Conservation (phyloP, 2,797 vertebrate genomes). For the Gouania willdenowi region DNA sequence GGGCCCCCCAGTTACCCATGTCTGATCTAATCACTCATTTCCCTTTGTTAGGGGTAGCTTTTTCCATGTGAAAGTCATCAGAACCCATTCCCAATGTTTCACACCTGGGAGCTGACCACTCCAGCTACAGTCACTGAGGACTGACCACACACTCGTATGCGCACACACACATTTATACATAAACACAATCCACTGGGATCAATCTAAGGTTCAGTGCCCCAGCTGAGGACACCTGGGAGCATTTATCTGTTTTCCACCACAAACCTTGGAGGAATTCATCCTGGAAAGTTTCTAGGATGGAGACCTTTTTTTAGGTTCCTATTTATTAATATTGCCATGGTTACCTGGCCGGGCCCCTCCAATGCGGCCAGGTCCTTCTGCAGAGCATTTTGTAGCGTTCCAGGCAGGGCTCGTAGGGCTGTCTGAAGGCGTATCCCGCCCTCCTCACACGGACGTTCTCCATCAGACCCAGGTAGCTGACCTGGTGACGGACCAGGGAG, state of each 20-base stretch:
- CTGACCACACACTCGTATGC: constrained; percentile 31
- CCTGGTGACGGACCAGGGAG: constrained; percentile 90
- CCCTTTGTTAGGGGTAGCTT: not conserved
- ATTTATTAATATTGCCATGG: not conserved
- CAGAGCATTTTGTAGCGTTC: constrained; percentile 99
- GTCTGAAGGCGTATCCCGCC: constrained; percentile 94
- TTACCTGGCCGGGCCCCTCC: constrained; percentile 93
- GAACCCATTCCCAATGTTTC: not conserved
- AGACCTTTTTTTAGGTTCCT: not conserved
- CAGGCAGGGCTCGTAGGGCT: constrained; percentile 89
- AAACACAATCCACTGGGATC: constrained; percentile 24
- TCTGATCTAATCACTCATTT: too few relatives aligned
- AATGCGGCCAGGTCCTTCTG: constrained; percentile 94
- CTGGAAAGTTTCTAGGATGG: constrained; percentile 10
- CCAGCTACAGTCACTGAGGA: constrained; percentile 31
- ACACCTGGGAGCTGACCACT: constrained; percentile 43
- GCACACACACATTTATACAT: too few relatives aligned
- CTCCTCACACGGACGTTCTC: constrained; percentile 94
- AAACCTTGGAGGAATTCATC: constrained; percentile 18
- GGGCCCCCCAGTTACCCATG: too few relatives aligned
- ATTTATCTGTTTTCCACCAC: constrained; percentile 13
- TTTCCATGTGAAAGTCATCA: not conserved
- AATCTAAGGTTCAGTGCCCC: constrained; percentile 8
- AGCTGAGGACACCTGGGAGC: constrained; percentile 22
- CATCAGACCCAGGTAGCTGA: constrained; percentile 91